Conservation (phyloP, 2,888 invertebrate species). For the Metacarcinus magister region DNA sequence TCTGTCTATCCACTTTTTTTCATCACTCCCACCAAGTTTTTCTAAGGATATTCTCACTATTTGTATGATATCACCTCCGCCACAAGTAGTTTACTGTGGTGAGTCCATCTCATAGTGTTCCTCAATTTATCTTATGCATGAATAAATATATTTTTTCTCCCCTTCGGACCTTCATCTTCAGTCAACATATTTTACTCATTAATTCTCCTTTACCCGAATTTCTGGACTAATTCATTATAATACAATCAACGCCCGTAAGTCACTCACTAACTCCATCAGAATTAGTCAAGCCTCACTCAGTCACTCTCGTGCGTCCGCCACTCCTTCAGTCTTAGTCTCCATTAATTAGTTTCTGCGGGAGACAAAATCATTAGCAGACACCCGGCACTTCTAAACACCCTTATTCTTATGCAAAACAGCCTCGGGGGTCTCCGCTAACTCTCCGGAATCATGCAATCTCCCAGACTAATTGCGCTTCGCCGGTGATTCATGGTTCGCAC, state of each 20-base stretch:
- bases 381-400: slow-evolving; percentile 31
- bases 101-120: background rate
- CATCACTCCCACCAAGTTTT: background rate
- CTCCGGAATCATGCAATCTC: slow-evolving; percentile 43
- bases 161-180: background rate
- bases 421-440: background rate
- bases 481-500: background rate
- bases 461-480: background rate
- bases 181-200: background rate
- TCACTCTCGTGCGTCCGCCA: background rate
- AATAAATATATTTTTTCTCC: background rate
- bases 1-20: background rate
- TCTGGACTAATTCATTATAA: background rate
- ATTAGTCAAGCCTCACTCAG: slow-evolving; percentile 16
- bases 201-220: background rate
- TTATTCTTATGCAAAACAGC: slow-evolving; percentile 42
- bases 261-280: background rate
- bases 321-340: background rate
- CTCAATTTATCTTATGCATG: background rate
- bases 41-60: background rate
- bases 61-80: background rate
- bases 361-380: slow-evolving; percentile 40
- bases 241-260: background rate
- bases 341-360: slow-evolving; percentile 37
- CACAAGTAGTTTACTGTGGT: background rate